Percentiles rank a stretch among this genome's conserved stretches.
phyloP scores from a whole-genome alignment of 2,888 invertebrate species.

The Coelinius sp. region DNA sequence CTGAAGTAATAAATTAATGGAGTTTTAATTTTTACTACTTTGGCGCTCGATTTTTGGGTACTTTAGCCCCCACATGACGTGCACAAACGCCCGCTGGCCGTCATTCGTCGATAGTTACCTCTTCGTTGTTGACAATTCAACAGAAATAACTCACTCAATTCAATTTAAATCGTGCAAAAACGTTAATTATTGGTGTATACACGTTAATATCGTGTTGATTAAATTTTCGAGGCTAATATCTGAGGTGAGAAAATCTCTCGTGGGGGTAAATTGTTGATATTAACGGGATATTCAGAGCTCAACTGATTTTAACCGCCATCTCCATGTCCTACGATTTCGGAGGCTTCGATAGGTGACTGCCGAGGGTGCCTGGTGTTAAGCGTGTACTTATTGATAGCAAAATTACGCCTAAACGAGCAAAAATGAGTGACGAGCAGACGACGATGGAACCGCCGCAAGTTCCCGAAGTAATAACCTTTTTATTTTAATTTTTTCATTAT shows the following conservation, averaged over 20 bases:
- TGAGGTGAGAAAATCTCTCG: neutral
- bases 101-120: neutral
- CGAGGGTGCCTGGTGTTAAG: constrained; percentile 39
- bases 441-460: constrained; percentile 57
- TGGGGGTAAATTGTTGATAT: neutral
- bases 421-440: constrained; percentile 64
- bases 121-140: neutral
- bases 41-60: neutral
- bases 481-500: neutral
- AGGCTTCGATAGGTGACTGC: constrained; percentile 40
- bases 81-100: neutral
- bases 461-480: constrained; percentile 55
- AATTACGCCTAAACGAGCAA: constrained; percentile 46
- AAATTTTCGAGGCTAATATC: neutral
- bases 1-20: too few relatives aligned
- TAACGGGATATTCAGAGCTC: neutral
- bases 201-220: neutral
- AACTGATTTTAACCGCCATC: constrained; percentile 16
- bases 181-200: neutral
- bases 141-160: neutral
- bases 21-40: too few relatives aligned
- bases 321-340: constrained; percentile 41
- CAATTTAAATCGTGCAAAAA: neutral
- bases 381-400: constrained; percentile 39
- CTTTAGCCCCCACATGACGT: neutral